Base-by-base conservation (phyloP, 1,140 invertebrate genomes). In the Maniola jurtina region DNA sequence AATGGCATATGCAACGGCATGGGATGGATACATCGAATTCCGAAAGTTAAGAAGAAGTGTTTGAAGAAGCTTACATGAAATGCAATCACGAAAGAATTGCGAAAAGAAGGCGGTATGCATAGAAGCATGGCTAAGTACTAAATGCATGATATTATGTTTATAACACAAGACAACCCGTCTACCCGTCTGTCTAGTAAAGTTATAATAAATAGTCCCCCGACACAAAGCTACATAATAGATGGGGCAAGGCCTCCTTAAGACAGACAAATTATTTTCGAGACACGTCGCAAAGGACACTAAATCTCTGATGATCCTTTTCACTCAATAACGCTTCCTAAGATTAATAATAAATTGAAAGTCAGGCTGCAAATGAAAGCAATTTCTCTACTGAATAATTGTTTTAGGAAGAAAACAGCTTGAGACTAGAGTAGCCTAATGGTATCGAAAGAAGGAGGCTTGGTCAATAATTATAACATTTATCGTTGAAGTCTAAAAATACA, bases 141-240 rank as follows among this genome's bases (percentile, higher is more conserved):
- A 11, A 11, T 25, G 25, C 4, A 2, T 25, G 11, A 11, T 9
- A 13, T 45, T 9, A 45, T 45, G 54, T 15, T 61, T 50, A 61
- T 16, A 62, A 52, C 16, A 25, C 35, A 16, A 38, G 47, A 10
- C 15, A 52, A 52, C 48, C 16, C 48, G 7, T 52, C 16, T 52
- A 14, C 16, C 48, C 8, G 48, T 52, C 42, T 34, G 36, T 33
- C 42, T 59, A 15, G 55, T 33, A 71, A 66, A 34, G 72, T 65
- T 72, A 77, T 77, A 70, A 52, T 52, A 52, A 52, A 52, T 52
- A 11, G 16, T 52, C 48, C 7, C 48, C 5, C 6, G 79, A 71
- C 71, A 68, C 72, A 65, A 75, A 70, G 72, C 70, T 86, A 79
- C 75, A 82, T 82, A 88, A 86, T 84, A 78, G 77, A 83, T 88